phyloP scores from a whole-genome alignment of 2,113 vertebrate genomes.

The Sinosuthora webbiana region DNA sequence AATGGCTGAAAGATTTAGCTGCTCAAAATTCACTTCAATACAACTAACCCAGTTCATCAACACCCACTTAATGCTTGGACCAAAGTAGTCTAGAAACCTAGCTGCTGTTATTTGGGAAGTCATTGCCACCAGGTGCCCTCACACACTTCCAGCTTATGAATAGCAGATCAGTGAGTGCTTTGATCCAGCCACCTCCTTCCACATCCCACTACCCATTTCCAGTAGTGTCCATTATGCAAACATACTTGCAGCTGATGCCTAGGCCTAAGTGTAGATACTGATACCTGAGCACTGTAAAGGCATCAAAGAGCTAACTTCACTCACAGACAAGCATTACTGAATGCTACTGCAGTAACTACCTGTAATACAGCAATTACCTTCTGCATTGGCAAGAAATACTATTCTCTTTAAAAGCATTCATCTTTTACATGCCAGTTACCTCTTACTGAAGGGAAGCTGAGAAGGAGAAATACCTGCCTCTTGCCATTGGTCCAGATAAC shows the following conservation, averaged over 20 bases:
- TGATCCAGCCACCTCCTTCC: neutral
- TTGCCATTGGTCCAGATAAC: neutral
- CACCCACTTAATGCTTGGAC: neutral
- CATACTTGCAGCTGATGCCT: accelerated
- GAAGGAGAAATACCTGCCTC: neutral
- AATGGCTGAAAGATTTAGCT: neutral
- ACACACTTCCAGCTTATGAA: neutral
- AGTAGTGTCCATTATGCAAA: neutral
- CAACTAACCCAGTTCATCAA: neutral
- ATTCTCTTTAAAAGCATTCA: neutral
- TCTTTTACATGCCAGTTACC: neutral
- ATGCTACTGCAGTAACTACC: neutral
- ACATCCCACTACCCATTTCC: neutral
- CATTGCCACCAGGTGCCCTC: neutral
- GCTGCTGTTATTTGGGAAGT: neutral
- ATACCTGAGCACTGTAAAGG: neutral
- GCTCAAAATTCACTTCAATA: neutral
- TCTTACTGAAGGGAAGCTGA: neutral
- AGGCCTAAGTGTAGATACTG: neutral
- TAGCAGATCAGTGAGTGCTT: neutral
- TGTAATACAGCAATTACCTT: neutral
- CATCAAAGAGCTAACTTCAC: neutral
- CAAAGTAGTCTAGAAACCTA: neutral
- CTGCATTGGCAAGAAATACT: neutral
- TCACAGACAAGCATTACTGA: neutral